A percentile compares a stretch with the other conserved stretches of the same genome.
Evolutionary conservation across 2,113 vertebrate genomes (phyloP).

Genomic region (Fukomys damarensis): DNA sequence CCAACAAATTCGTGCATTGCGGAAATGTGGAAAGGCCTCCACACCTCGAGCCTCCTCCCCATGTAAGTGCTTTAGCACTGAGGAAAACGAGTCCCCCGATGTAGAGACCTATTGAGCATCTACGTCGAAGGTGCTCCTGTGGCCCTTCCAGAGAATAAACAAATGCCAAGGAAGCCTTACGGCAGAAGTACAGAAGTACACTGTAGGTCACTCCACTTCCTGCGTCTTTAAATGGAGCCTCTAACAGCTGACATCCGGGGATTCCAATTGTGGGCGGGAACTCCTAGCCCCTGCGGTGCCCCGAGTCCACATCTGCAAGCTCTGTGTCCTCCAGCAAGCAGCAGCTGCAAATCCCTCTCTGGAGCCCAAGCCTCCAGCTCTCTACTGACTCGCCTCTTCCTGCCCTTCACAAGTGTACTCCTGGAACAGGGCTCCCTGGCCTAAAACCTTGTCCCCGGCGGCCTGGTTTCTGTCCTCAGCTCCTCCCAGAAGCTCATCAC

Average conservation of each 20-base stretch:
- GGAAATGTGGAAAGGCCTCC: neutral
- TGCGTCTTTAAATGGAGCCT: neutral
- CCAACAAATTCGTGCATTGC: neutral
- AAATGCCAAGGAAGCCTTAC: neutral
- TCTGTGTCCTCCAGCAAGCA: neutral
- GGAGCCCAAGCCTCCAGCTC: neutral
- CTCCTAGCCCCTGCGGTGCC: no score
- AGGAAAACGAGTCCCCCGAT: neutral
- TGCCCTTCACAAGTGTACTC: neutral
- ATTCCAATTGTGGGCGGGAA: neutral
- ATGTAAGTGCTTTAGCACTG: neutral
- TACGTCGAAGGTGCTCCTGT: neutral
- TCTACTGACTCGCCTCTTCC: neutral
- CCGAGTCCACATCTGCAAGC: neutral
- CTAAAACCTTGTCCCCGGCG: neutral
- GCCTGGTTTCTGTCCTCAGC: conserved; percentile 32
- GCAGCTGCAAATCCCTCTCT: neutral
- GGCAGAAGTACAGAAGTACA: no score
- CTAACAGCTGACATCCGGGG: neutral
- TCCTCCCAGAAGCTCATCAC: neutral
- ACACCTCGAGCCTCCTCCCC: neutral
- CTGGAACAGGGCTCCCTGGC: conserved; percentile 24
- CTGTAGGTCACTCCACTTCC: neutral
- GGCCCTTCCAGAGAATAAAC: neutral
- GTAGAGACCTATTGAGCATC: neutral